Evolutionary conservation across 2,888 invertebrate genomes (phyloP), one percentile per base, ranked within the genome.

Genomic region (Caenorhabditis auriculariae): DNA sequence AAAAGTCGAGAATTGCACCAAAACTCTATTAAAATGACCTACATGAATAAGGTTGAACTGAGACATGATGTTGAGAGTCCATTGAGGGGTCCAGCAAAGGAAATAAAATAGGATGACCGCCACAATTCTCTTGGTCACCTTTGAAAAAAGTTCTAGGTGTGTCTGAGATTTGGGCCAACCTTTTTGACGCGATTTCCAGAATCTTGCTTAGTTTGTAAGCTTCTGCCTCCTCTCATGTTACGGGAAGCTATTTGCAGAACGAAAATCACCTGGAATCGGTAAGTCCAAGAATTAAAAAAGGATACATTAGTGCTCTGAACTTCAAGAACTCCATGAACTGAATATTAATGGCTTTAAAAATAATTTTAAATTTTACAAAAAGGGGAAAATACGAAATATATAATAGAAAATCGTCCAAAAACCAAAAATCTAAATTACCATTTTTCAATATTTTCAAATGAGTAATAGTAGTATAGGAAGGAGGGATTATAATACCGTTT

Each of bases 71-170:
- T 76, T 80, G 6, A 80, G 58, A 6, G 72, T 66, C 78, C 78
- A 80, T 47, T 80, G 76, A 0, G 80, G 80, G 9, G 77, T 76
- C 77, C 77, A 78, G 51, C 77, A 78, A 35, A 77, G 60, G 60
- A 77, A 80, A 29, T 80, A 80, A 67, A 80, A 80, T 12, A 77
- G 52, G 38, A 80, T 73, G 6, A 80, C 77, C 3, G 77, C 75
- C 1, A 80, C 69, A 9, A 80, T 76, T n/a, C 80, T 52, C 42
- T 76, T 74, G 1, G 80, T 80, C 15, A 78, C 76, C 73, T 74
- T 24, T n/a, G n/a, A n/a, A n/a, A n/a, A n/a, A n/a, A n/a, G n/a
- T n/a, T n/a, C n/a, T n/a, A n/a, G n/a, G n/a, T n/a, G n/a, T n/a
- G n/a, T n/a, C n/a, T n/a, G n/a, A n/a, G n/a, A n/a, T n/a, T n/a